Base-by-base conservation (phyloP, 2,797 vertebrate species). In the Pangasius larnaudii region DNA sequence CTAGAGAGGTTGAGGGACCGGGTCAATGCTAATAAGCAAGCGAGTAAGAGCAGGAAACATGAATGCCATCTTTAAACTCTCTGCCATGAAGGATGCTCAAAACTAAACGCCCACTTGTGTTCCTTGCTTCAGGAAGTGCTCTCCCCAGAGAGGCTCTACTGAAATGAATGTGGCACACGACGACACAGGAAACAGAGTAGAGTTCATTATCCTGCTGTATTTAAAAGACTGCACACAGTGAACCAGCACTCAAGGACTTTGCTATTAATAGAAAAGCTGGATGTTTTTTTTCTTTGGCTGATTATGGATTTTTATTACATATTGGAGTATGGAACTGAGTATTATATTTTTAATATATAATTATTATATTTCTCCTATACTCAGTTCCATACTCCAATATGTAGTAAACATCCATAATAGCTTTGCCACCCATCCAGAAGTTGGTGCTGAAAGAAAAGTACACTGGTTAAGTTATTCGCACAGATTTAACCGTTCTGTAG, bases 51-150 rank as follows among this genome's bases (percentile, higher is more conserved):
- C 36, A 58, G 27, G 22, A 65, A 84, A 78, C 46, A 18, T 87
- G 27, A 84, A 88, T 46, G 72, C 59, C 42, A 85, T 78, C 74
- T 78, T 88, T 78, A 69, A 85, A 63, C 71, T n/a, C 81, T 77
- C 69, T 58, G 33, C 59, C 59, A 88, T 69, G 61, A 65, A 88
- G 18, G 24, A 84, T 42, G 24, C 71, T 84, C 58, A 56, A 84
- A 84, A 81, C 53, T 63, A 84, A 75, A 84, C 59, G 10, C 82
- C 81, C 72, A 78, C 86, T 83, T 84, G 56, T 87, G 58, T 75
- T 87, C 81, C 42, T 33, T 7, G 61, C 51, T 69, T 42, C 36
- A 58, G 82, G 87, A 88, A 58, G 82, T 75, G 86, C 58, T 84
- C 71, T 75, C 71, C 71, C 58, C 30, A 8, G 56, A 87, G 58